These are phyloP conservation scores for Paedocypris sp. DNA, from an alignment of 2,113 vertebrate species.

Conservation along the genomic window DNA sequence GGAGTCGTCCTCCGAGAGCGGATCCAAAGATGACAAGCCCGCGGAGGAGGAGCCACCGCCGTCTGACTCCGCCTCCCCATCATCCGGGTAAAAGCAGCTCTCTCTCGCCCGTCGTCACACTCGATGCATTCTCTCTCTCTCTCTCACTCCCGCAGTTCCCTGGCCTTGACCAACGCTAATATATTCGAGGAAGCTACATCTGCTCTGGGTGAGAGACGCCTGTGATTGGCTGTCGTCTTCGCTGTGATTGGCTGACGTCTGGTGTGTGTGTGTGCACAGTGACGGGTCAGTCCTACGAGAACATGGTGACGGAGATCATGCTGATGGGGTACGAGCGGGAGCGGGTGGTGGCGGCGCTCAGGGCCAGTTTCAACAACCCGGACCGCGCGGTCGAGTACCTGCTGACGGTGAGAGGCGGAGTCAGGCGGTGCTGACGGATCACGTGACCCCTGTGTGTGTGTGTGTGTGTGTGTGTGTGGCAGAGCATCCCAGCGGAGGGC, in stretches of 20 bases:
- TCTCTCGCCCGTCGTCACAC: not conserved
- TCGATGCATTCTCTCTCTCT: not conserved
- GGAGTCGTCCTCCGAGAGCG: conserved; percentile 48
- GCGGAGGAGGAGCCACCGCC: conserved; percentile 53
- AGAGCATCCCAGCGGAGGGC: conserved; percentile 82
- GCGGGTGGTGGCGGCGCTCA: conserved; percentile 80
- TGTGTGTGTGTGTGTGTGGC: conserved; percentile 27
- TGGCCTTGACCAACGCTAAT: conserved; percentile 71
- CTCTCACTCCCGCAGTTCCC: conserved; percentile 53
- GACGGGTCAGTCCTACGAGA: conserved; percentile 88
- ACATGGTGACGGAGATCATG: conserved; percentile 97
- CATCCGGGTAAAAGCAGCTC: conserved; percentile 41
- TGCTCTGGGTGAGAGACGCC: conserved; percentile 88
- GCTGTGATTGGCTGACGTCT: too few relatives aligned
- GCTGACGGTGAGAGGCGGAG: conserved; percentile 69
- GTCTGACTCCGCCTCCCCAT: conserved; percentile 53
- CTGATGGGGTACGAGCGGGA: conserved; percentile 92
- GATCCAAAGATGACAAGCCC: conserved; percentile 60
- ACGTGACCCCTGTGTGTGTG: not conserved
- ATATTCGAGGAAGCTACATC: conserved; percentile 92
- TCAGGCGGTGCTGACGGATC: not conserved
- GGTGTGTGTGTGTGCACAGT: conserved; percentile 55
- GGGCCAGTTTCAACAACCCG: conserved; percentile 95
- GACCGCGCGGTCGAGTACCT: conserved; percentile 94
- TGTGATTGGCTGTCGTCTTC: too few relatives aligned